A percentile compares a stretch with the other conserved stretches of the same genome.
phyloP scores from a whole-genome alignment of 2,113 vertebrate genomes.

The Macroglossus sobrinus region DNA sequence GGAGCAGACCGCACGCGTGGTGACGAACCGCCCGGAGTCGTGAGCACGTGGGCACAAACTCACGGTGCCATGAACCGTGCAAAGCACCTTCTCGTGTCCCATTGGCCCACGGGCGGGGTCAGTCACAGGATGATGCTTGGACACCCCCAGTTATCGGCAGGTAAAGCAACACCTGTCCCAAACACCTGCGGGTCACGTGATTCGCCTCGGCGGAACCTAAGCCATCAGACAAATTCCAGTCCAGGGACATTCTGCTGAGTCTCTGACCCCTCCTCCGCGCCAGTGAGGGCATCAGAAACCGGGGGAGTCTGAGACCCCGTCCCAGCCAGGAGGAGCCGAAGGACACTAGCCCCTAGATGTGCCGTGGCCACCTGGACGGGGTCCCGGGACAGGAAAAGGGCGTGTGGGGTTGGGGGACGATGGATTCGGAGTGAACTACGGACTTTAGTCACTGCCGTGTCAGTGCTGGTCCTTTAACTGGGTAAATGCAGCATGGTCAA shows the following conservation, averaged over 20 bases:
- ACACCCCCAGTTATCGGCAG: background rate
- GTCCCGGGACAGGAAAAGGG: background rate
- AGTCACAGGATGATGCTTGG: background rate
- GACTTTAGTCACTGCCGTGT: fast-evolving
- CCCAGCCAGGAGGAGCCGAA: background rate
- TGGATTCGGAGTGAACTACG: background rate
- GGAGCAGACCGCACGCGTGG: fast-evolving
- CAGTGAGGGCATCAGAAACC: background rate
- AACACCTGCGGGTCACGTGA: background rate
- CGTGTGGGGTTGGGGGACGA: background rate
- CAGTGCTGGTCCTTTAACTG: background rate
- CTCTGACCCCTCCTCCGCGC: fast-evolving
- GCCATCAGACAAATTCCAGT: background rate
- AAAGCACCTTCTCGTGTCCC: background rate
- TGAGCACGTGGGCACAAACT: no score
- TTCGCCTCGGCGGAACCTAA: no score
- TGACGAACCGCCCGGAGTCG: fast-evolving
- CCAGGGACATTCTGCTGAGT: background rate
- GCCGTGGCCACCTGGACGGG: background rate
- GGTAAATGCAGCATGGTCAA: background rate
- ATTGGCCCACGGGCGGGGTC: background rate
- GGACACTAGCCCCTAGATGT: background rate
- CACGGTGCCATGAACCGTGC: fast-evolving
- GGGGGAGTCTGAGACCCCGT: background rate
- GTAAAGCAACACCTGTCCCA: background rate